phyloP scores from a whole-genome alignment of 2,888 invertebrate genomes.

The Fabriciana adippe region DNA sequence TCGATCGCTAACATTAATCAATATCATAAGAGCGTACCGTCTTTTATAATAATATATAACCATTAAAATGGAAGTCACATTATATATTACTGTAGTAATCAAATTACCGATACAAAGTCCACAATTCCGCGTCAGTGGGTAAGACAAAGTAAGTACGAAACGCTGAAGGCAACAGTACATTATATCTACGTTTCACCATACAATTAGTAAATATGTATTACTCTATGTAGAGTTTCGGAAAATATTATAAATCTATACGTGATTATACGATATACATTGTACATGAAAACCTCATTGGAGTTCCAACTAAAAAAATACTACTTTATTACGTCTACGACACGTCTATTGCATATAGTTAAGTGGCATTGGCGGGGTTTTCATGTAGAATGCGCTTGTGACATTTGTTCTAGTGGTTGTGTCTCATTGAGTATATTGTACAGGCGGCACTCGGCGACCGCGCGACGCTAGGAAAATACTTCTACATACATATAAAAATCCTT shows the following conservation, averaged over 20 bases:
- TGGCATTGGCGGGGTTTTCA: conserved; percentile 37
- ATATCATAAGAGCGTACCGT: conserved; percentile 9
- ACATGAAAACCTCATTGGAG: conserved; percentile 51
- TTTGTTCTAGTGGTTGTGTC: conserved; percentile 65
- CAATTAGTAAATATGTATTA: conserved; percentile 65
- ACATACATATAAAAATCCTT: conserved; percentile 47
- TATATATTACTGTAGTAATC: neutral
- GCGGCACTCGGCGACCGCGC: conserved; percentile 40
- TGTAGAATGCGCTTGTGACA: conserved; percentile 71
- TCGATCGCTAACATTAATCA: conserved; percentile 2
- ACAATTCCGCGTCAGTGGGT: conserved; percentile 43
- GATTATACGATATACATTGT: conserved; percentile 59
- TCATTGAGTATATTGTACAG: conserved; percentile 72
- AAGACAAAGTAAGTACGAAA: conserved; percentile 42
- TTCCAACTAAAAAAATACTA: conserved; percentile 9
- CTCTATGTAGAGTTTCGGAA: conserved; percentile 79
- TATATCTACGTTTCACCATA: conserved; percentile 54
- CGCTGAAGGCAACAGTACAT: conserved; percentile 64
- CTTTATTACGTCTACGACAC: neutral
- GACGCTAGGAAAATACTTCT: conserved; percentile 47
- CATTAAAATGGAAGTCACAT: neutral
- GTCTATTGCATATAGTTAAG: conserved; percentile 11
- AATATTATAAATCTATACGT: conserved; percentile 73
- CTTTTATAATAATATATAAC: neutral
- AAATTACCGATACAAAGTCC: neutral